phyloP scores from a whole-genome alignment of 2,888 invertebrate species.

The Eristalis tenax region DNA sequence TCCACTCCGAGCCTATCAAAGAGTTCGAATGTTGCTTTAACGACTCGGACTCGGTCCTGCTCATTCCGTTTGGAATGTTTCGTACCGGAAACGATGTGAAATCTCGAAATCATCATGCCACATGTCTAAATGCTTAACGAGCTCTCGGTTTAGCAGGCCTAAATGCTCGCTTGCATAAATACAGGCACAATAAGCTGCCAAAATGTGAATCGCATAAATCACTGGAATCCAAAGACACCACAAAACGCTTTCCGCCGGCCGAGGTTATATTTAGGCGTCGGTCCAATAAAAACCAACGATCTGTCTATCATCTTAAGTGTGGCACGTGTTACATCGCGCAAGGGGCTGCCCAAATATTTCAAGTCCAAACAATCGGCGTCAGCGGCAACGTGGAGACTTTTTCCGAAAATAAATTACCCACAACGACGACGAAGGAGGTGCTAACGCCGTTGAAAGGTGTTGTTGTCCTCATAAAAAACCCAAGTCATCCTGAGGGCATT shows the following conservation, averaged over 20 bases:
- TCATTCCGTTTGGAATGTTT: background rate
- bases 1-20: background rate
- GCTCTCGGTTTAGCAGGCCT: conserved; percentile 9
- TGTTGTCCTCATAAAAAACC: conserved; percentile 16
- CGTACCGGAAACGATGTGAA: conserved; percentile 26
- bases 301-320: conserved; percentile 64
- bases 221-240: conserved; percentile 7
- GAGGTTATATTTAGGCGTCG: conserved; percentile 47
- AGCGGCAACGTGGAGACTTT: conserved; percentile 6
- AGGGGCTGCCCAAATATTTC: conserved; percentile 41
- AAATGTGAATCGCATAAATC: conserved; percentile 43
- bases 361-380: conserved; percentile 37
- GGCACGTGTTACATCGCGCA: conserved; percentile 61
- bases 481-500: background rate
- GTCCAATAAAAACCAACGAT: conserved; percentile 49
- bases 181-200: conserved; percentile 16
- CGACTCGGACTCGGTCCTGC: background rate
- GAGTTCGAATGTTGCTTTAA: background rate
- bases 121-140: conserved; percentile 19
- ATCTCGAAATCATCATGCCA: background rate
- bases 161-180: conserved; percentile 17
- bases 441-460: background rate
- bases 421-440: conserved; percentile 1
- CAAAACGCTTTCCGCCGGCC: background rate
- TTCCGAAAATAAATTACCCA: conserved; percentile 48